A percentile compares a stretch with the other conserved stretches of the same genome.
Conservation (phyloP, 2,113 vertebrate species). For the Erythrocercus mccallii region DNA sequence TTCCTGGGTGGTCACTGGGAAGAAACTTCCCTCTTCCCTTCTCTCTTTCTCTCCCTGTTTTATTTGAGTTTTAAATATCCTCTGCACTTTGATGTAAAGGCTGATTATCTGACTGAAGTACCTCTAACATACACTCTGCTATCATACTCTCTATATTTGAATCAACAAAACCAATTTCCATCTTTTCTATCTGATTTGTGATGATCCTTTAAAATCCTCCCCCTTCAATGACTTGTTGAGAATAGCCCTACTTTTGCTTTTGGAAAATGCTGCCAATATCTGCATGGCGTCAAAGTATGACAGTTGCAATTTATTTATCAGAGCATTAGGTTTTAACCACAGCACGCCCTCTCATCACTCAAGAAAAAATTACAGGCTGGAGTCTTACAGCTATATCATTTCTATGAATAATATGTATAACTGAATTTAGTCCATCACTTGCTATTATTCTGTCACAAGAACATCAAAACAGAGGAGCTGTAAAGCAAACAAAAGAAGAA, state of each 20-base stretch:
- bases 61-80: background rate
- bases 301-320: conserved; percentile 46
- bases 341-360: conserved; percentile 16
- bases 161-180: background rate
- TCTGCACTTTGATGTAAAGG: background rate
- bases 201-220: background rate
- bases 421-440: conserved; percentile 7
- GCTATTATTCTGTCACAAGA: conserved; percentile 21
- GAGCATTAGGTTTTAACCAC: conserved; percentile 32
- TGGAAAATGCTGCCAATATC: background rate
- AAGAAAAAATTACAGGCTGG: conserved; percentile 3
- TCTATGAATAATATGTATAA: conserved; percentile 30
- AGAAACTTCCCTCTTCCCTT: background rate
- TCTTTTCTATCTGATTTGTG: background rate
- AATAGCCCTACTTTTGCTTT: background rate
- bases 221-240: background rate
- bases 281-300: background rate
- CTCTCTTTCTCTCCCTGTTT: background rate
- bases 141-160: background rate
- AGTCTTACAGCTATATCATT: conserved; percentile 16
- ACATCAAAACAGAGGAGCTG: background rate
- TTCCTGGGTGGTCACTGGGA: background rate
- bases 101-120: background rate
- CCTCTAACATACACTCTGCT: background rate
- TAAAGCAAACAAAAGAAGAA: conserved; percentile 41